Conservation (phyloP, 2,113 vertebrate genomes). For the Natator depressus region DNA sequence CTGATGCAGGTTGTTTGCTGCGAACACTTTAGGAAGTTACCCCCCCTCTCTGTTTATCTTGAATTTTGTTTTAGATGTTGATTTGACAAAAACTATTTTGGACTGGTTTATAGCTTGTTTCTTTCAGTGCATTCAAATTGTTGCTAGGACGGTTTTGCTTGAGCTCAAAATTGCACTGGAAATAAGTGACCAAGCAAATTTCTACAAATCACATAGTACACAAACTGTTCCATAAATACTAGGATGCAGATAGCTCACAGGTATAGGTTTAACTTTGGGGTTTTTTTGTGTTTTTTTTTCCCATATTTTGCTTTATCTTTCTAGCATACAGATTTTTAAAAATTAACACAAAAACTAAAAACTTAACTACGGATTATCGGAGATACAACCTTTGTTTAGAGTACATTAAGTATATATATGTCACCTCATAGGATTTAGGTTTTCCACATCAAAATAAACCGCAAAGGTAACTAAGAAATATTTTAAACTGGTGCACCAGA, state of each 20-base stretch:
- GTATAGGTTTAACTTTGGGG: neutral
- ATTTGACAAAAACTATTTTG: slow-evolving; percentile 21
- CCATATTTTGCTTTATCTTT: neutral
- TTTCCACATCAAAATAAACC: neutral
- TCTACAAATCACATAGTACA: neutral
- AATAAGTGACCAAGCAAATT: neutral
- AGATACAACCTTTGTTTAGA: neutral
- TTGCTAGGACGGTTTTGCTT: neutral
- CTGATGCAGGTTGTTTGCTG: neutral
- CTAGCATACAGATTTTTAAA: neutral
- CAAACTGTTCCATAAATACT: neutral
- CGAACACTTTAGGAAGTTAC: neutral
- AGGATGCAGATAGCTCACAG: neutral
- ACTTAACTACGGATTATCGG: neutral
- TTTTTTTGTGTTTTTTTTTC: neutral
- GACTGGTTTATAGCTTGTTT: neutral
- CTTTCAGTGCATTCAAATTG: neutral
- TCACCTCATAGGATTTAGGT: neutral
- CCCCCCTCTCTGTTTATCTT: neutral
- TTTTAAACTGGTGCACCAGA: neutral
- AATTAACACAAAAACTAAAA: neutral
- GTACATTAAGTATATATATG: neutral
- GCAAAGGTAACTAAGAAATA: neutral
- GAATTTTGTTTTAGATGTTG: neutral
- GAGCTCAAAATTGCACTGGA: neutral